These are phyloP conservation scores for Leptura quadrifasciata DNA, from an alignment of 2,888 invertebrate species.

Conservation along the genomic window DNA sequence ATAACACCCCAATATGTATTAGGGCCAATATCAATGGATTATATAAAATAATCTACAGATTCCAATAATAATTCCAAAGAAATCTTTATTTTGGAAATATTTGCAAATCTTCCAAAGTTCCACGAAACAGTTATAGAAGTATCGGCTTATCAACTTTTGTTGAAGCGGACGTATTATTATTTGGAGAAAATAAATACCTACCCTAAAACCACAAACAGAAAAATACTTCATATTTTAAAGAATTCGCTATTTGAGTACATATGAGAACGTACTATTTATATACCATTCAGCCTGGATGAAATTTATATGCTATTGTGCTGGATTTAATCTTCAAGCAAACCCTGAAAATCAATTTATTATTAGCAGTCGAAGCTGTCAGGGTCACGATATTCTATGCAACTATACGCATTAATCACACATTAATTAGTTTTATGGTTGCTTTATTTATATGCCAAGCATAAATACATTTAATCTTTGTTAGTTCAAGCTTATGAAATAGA, in stretches of 20 bases:
- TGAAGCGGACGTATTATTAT: too few species aligned
- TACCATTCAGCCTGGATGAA: not conserved
- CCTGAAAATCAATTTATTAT: constrained; percentile 1
- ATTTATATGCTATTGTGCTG: not conserved
- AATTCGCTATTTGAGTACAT: not conserved
- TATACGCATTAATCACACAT: not conserved
- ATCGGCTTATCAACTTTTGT: too few species aligned
- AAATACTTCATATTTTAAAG: not conserved
- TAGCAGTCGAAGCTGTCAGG: not conserved
- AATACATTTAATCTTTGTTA: not conserved
- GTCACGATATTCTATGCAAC: not conserved
- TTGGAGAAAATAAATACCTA: too few species aligned
- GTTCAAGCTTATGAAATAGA: not conserved
- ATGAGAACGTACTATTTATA: not conserved
- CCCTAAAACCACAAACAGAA: too few species aligned
- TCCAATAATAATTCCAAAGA: not conserved
- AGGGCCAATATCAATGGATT: not conserved
- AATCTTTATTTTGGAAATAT: not conserved
- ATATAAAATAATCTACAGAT: not conserved
- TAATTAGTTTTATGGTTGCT: not conserved
- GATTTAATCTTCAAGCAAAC: not conserved
- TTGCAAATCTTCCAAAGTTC: not conserved
- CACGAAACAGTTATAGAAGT: too few species aligned
- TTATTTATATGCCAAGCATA: not conserved
- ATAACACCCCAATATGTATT: not conserved